A percentile compares a stretch with the other conserved stretches of the same genome.
Conservation (phyloP, 1,140 invertebrate species). For the Apolygus lucorum region DNA sequence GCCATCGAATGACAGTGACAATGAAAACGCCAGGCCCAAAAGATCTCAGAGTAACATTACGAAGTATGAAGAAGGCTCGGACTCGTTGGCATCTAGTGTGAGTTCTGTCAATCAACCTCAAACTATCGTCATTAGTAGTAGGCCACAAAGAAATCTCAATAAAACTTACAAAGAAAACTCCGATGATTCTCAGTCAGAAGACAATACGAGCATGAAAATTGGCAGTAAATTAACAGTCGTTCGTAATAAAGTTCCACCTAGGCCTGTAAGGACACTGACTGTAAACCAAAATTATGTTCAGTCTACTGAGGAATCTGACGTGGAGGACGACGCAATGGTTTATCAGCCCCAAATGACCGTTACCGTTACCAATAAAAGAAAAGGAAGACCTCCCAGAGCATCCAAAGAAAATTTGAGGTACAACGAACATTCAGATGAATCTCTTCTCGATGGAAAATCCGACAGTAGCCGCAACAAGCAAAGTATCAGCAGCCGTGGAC, state of each 20-base stretch:
- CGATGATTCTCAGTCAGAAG: too few relatives aligned
- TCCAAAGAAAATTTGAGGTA: background rate
- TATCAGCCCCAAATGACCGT: too few relatives aligned
- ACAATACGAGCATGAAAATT: too few relatives aligned
- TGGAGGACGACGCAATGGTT: too few relatives aligned
- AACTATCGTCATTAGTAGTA: background rate
- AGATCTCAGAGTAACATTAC: background rate
- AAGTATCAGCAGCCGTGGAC: background rate
- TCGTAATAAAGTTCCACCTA: background rate
- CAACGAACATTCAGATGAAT: background rate
- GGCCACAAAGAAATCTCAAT: background rate
- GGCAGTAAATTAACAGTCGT: background rate
- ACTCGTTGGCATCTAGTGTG: background rate
- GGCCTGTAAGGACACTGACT: background rate
- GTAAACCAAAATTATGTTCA: background rate
- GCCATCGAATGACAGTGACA: slow-evolving; percentile 37
- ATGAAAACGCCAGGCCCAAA: slow-evolving; percentile 30
- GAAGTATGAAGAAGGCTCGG: background rate
- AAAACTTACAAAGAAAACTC: background rate
- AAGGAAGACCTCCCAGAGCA: background rate
- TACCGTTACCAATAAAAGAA: background rate
- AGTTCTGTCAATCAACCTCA: background rate
- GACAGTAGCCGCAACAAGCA: too few relatives aligned
- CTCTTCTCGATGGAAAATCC: too few relatives aligned
- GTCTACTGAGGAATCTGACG: background rate